These are phyloP conservation scores for Lepus townsendii DNA, from an alignment of 2,797 vertebrate genomes.

Conservation along the genomic window DNA sequence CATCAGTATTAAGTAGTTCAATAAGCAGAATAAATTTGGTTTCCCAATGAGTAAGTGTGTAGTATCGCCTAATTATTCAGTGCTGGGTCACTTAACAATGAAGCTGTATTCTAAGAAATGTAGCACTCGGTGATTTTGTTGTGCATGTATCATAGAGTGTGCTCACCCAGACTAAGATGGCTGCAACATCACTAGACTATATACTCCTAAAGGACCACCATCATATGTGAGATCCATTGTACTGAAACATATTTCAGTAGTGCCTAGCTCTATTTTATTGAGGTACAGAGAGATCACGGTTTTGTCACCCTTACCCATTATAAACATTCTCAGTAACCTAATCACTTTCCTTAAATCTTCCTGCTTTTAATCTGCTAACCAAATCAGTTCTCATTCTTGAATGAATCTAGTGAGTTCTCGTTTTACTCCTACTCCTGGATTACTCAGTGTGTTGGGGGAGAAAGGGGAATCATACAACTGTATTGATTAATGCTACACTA, in stretches of 20 bases:
- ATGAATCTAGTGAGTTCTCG: not conserved
- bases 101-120: not conserved
- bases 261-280: not conserved
- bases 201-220: not conserved
- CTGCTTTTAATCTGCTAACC: not conserved
- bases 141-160: not conserved
- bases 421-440: not conserved
- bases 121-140: not conserved
- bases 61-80: not conserved
- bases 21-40: not conserved
- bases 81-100: not conserved
- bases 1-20: not conserved
- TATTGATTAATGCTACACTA: not conserved
- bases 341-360: slow-evolving; percentile 11
- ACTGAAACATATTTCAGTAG: not conserved
- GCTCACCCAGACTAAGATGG: not conserved
- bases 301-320: not conserved
- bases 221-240: not conserved
- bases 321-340: not conserved
- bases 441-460: not conserved
- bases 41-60: not conserved
- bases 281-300: not conserved
- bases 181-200: not conserved
- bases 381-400: slow-evolving; percentile 15
- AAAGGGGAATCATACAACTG: not conserved